A percentile compares a stretch with the other conserved stretches of the same genome.
Conservation (phyloP, 2,113 vertebrate genomes). For the Motacilla tschutschensis region DNA sequence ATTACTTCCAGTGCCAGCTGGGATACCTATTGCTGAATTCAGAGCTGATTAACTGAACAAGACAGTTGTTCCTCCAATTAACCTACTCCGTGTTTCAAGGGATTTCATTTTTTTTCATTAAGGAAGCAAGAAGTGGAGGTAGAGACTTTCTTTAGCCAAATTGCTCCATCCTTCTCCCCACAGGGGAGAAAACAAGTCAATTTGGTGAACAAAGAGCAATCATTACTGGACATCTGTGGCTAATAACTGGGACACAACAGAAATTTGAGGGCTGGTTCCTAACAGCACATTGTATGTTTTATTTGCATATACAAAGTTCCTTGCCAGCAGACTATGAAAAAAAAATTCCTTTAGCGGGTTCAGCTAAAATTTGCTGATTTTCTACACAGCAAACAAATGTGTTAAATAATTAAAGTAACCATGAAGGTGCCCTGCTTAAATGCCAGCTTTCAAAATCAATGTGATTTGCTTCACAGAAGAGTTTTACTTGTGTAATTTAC, state of each 20-base stretch:
- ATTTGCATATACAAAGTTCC: constrained; percentile 3
- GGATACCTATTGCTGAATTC: constrained; percentile 42
- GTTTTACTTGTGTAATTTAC: background rate
- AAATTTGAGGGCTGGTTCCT: background rate
- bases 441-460: background rate
- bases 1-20: constrained; percentile 51
- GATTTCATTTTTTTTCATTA: constrained; percentile 37
- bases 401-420: background rate
- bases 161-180: background rate
- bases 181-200: background rate
- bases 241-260: constrained; percentile 16
- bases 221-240: constrained; percentile 19
- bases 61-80: constrained; percentile 47
- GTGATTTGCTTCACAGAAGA: background rate
- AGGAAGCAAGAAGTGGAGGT: constrained; percentile 27
- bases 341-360: background rate
- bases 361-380: background rate
- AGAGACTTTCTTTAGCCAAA: constrained; percentile 8
- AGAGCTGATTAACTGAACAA: constrained; percentile 52
- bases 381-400: background rate
- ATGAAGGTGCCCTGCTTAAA: background rate
- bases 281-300: background rate
- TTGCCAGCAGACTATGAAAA: background rate
- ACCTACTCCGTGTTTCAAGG: constrained; percentile 28
- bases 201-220: background rate